Evolutionary conservation across 2,888 invertebrate genomes (phyloP).

Genomic region (Pharmacophagus antenor): DNA sequence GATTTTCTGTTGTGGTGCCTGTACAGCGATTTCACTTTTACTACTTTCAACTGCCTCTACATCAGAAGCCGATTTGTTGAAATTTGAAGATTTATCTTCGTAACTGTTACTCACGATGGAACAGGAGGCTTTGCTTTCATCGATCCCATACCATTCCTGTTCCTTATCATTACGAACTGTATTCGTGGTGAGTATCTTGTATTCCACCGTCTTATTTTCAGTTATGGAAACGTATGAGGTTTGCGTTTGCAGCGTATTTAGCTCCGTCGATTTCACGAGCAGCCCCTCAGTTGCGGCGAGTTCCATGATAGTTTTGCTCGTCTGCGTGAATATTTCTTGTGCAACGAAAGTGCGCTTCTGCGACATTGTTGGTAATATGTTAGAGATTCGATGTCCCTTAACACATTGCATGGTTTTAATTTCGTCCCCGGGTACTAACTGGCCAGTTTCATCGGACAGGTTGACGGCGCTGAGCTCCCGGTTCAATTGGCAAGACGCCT

Average conservation of each 20-base stretch:
- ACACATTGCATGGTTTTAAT: slow-evolving; percentile 36
- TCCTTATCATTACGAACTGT: slow-evolving; percentile 9
- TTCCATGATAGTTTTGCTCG: slow-evolving; percentile 80
- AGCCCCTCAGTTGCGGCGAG: slow-evolving; percentile 59
- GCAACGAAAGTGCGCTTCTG: slow-evolving; percentile 46
- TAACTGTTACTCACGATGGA: slow-evolving; percentile 36
- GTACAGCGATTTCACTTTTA: slow-evolving; percentile 20
- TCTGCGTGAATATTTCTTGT: slow-evolving; percentile 76
- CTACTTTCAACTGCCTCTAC: slow-evolving; percentile 37
- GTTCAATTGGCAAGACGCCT: slow-evolving; percentile 44
- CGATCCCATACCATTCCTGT: neutral
- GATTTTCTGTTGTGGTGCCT: slow-evolving; percentile 32
- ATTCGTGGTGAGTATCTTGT: slow-evolving; percentile 43
- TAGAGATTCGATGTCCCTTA: slow-evolving; percentile 36
- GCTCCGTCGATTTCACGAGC: slow-evolving; percentile 35
- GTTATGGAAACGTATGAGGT: slow-evolving; percentile 64
- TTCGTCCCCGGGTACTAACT: slow-evolving; percentile 34
- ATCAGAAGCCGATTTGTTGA: slow-evolving; percentile 44
- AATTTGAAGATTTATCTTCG: slow-evolving; percentile 55
- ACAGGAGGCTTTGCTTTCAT: slow-evolving; percentile 2
- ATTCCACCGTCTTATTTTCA: slow-evolving; percentile 57
- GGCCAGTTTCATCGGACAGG: slow-evolving; percentile 36
- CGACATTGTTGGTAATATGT: slow-evolving; percentile 36
- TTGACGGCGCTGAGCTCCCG: slow-evolving; percentile 42
- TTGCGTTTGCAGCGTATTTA: slow-evolving; percentile 62